Percentiles rank a stretch among this genome's conserved stretches.
phyloP scores from a whole-genome alignment of 2,797 vertebrate species.

The Natrix natrix region DNA sequence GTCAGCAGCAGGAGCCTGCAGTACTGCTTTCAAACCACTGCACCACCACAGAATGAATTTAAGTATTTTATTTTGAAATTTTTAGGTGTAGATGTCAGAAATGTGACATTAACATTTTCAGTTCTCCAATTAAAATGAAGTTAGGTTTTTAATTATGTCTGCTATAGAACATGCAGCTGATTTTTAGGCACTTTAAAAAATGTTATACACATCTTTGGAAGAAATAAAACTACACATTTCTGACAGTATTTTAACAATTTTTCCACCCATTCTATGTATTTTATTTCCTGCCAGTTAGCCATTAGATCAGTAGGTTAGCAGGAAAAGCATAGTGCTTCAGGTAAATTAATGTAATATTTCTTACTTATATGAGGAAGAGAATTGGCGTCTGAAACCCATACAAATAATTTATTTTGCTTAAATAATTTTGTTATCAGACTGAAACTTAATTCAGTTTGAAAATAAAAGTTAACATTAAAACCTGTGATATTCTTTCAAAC shows the following conservation, averaged over 20 bases:
- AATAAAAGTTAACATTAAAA: background rate
- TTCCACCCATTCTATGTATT: background rate
- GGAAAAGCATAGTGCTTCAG: background rate
- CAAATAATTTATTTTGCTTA: background rate
- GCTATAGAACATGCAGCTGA: background rate
- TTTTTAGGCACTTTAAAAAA: background rate
- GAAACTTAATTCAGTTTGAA: background rate
- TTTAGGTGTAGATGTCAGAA: background rate
- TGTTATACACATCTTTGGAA: background rate
- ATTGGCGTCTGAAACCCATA: background rate
- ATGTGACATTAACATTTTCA: background rate
- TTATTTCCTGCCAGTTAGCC: background rate
- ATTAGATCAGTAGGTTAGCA: background rate
- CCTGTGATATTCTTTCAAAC: background rate
- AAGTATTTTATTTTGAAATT: background rate
- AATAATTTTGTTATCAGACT: background rate
- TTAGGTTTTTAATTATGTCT: background rate
- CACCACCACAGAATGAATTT: background rate
- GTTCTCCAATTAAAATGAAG: background rate
- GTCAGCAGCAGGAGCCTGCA: too few species aligned
- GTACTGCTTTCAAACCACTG: too few species aligned
- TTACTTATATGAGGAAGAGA: background rate
- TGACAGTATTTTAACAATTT: background rate
- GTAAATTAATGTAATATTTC: background rate
- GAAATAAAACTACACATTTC: background rate